Conservation (phyloP, 1,140 invertebrate genomes). For the Cotesia vestalis region DNA sequence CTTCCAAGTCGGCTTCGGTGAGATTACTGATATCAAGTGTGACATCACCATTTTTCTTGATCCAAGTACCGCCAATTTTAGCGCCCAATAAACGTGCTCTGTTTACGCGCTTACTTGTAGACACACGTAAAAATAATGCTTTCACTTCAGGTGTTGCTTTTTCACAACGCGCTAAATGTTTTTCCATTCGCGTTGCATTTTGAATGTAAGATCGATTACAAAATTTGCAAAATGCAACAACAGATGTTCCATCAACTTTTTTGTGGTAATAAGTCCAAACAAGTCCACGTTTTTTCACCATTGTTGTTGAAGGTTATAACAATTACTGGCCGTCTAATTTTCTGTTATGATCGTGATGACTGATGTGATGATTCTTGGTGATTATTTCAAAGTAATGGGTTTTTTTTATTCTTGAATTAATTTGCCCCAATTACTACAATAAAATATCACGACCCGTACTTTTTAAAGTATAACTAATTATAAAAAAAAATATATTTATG, state of each 20-base stretch:
- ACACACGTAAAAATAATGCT: conserved; percentile 52
- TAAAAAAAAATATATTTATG: conserved; percentile 10
- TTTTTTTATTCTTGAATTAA: conserved; percentile 9
- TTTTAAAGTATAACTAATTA: conserved; percentile 26
- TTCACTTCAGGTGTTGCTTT: conserved; percentile 52
- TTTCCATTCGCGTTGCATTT: conserved; percentile 58
- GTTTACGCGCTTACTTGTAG: conserved; percentile 50
- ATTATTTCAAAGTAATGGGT: conserved; percentile 9
- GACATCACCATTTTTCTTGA: conserved; percentile 43
- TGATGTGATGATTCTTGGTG: not conserved
- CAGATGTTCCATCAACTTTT: conserved; percentile 55
- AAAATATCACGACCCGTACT: conserved; percentile 38
- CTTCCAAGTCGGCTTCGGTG: conserved; percentile 43
- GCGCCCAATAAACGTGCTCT: conserved; percentile 44
- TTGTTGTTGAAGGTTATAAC: conserved; percentile 35
- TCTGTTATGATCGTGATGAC: not conserved
- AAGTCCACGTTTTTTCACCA: conserved; percentile 57
- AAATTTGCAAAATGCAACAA: conserved; percentile 57
- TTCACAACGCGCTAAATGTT: conserved; percentile 53
- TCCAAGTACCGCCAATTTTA: conserved; percentile 44
- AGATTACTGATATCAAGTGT: conserved; percentile 36
- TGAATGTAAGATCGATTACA: conserved; percentile 57
- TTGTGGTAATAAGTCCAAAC: conserved; percentile 59
- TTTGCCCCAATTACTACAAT: conserved; percentile 35
- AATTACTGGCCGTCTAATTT: not conserved